phyloP scores from a whole-genome alignment of 2,113 vertebrate genomes.

The Peucedramus taeniatus region DNA sequence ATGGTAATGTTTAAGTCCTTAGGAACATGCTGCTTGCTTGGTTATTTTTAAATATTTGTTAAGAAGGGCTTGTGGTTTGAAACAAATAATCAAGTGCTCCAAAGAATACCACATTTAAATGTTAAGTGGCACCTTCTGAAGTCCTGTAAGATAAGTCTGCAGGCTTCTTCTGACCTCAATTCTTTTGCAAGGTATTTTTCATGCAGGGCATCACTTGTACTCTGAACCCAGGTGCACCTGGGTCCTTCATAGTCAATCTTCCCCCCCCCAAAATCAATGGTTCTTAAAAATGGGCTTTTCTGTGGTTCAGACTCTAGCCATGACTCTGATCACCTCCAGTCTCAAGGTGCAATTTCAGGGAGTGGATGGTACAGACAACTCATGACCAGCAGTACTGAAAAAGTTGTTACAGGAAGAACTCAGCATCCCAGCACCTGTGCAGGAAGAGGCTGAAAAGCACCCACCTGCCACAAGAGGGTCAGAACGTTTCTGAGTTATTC shows the following conservation, averaged over 20 bases:
- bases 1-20: not conserved
- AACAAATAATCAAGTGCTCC: not conserved
- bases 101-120: not conserved
- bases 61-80: not conserved
- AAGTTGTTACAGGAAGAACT: not conserved
- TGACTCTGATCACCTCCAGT: not conserved
- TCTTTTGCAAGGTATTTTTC: not conserved
- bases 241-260: not conserved
- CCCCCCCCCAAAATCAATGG: not conserved
- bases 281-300: not conserved
- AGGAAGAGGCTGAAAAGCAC: not conserved
- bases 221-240: not conserved
- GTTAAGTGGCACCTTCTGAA: not conserved
- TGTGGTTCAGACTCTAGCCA: not conserved
- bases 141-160: not conserved
- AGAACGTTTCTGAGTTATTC: not conserved
- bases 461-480: not conserved
- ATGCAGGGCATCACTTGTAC: not conserved
- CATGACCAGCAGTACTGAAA: not conserved
- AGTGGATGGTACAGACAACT: not conserved
- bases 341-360: not conserved
- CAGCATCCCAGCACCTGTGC: not conserved
- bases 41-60: not conserved
- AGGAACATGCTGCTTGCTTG: not conserved
- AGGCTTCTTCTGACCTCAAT: not conserved